Conservation (phyloP, 2,888 invertebrate genomes). For the Drosophila infuscata region DNA sequence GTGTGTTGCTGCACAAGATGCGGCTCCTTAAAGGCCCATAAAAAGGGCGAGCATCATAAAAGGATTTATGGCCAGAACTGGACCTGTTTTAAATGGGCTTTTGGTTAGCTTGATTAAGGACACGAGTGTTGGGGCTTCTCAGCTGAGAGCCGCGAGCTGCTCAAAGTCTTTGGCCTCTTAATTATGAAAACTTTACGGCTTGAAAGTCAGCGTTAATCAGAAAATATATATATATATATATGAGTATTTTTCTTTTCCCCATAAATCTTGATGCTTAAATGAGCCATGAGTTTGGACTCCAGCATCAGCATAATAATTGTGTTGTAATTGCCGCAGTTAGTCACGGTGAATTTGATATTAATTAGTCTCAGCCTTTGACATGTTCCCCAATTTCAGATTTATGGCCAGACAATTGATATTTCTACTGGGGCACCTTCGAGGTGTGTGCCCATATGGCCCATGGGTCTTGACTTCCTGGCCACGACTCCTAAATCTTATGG, state of each 20-base stretch:
- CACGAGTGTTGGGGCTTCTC: conserved; percentile 40
- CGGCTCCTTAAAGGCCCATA: conserved; percentile 80
- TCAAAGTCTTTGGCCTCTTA: conserved; percentile 50
- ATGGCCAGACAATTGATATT: conserved; percentile 70
- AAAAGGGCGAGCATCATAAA: conserved; percentile 81
- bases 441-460: conserved; percentile 73
- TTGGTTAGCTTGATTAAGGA: conserved; percentile 75
- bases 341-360: conserved; percentile 72
- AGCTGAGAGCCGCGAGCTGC: conserved; percentile 7
- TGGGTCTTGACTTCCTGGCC: conserved; percentile 63
- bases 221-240: not conserved
- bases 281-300: conserved; percentile 39
- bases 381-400: conserved; percentile 61
- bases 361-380: conserved; percentile 64
- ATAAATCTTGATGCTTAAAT: conserved; percentile 58
- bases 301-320: conserved; percentile 48
- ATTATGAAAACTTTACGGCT: conserved; percentile 47
- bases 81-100: conserved; percentile 69
- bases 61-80: conserved; percentile 81
- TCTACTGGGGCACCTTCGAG: conserved; percentile 38
- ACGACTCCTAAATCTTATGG: conserved; percentile 64
- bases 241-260: not conserved
- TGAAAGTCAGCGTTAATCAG: conserved; percentile 1
- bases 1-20: conserved; percentile 21
- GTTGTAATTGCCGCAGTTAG: conserved; percentile 59